Evolutionary conservation across 35 echinoderm and acorn worm species (phyloP), one percentile per base, ranked within the genome.

Genomic region (Ptychodera flava): DNA sequence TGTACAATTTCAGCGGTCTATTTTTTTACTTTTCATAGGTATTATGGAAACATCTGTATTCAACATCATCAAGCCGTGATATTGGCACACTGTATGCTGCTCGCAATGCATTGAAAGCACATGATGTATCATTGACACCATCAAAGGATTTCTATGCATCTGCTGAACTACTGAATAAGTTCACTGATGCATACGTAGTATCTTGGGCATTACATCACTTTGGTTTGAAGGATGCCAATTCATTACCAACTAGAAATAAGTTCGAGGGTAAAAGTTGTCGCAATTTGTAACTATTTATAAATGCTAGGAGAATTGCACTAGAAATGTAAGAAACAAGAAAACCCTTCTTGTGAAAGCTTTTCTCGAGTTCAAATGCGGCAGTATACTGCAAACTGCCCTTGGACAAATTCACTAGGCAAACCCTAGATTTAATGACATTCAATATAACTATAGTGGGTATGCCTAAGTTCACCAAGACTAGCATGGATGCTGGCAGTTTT

Each of bases 111-210:
- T 75, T 96, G 1, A 79, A 90, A 35, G 85, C 94, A 0, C 37
- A 88, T 36, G 88, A 96, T 88, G 94, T 92, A 0, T 85, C 94
- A 30, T 35, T 33, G 0, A 75, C 90, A 29, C 94, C 94, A 0
- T 87, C 90, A 33, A 92, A 92, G 14, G 80, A 92, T 36, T 37
- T 92, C 0, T 92, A 96, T 79, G 94, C 94, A 53, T 80, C 90
- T 1, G 82, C 85, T 30, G 87, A 90, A 34, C 77, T 96, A 15
- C 76, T 93, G 1, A 77, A 86, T n/a, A 89, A 92, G 22, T 96
- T 87, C 85, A 96, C 94, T 0, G 86, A 93, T 34, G 76, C 89
- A 1, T 34, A 92, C 15, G 85, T 96, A 1, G 79, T 89, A 35
- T 53, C 88, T 33, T 90, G 90, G 1, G 91, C 91, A 35, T 37